Evolutionary conservation across 1,140 invertebrate species (phyloP).

Genomic region (Chelonus insularis): DNA sequence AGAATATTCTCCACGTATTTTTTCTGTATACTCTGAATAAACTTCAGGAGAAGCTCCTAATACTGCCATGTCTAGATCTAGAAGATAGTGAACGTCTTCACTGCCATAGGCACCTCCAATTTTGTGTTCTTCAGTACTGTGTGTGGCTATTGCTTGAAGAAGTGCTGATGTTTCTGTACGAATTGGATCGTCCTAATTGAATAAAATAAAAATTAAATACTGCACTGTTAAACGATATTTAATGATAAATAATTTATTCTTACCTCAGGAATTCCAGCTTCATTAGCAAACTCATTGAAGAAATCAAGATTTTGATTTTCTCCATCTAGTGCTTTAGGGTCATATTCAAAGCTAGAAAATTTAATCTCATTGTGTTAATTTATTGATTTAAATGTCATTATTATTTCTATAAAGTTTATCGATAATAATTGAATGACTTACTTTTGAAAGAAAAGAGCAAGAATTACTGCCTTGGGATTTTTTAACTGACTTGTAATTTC

Average conservation of each 20-base stretch:
- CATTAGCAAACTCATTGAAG: slow-evolving; percentile 55
- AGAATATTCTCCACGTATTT: slow-evolving; percentile 63
- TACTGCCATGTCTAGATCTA: slow-evolving; percentile 67
- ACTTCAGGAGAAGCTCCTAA: slow-evolving; percentile 58
- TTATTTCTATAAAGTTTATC: too few relatives aligned
- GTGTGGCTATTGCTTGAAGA: slow-evolving; percentile 60
- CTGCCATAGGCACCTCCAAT: slow-evolving; percentile 60
- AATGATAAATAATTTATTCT: too few relatives aligned
- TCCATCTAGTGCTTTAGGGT: slow-evolving; percentile 57
- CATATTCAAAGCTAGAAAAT: slow-evolving; percentile 56
- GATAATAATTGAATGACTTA: slow-evolving; percentile 43
- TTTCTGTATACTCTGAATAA: slow-evolving; percentile 61
- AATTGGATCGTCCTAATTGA: slow-evolving; percentile 51
- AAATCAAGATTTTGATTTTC: slow-evolving; percentile 58
- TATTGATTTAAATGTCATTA: not conserved
- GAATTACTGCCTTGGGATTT: slow-evolving; percentile 55
- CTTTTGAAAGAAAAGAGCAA: slow-evolving; percentile 65
- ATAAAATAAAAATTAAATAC: slow-evolving; percentile 9
- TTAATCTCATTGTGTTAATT: not conserved
- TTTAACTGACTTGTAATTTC: slow-evolving; percentile 56
- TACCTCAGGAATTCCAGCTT: slow-evolving; percentile 52
- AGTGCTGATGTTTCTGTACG: slow-evolving; percentile 58
- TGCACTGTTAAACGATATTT: too few relatives aligned
- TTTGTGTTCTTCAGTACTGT: slow-evolving; percentile 67
- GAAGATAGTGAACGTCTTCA: slow-evolving; percentile 66